Evolutionary conservation across 2,888 invertebrate species (phyloP), one percentile per base, ranked within the genome.

Genomic region (Pomacea canaliculata): DNA sequence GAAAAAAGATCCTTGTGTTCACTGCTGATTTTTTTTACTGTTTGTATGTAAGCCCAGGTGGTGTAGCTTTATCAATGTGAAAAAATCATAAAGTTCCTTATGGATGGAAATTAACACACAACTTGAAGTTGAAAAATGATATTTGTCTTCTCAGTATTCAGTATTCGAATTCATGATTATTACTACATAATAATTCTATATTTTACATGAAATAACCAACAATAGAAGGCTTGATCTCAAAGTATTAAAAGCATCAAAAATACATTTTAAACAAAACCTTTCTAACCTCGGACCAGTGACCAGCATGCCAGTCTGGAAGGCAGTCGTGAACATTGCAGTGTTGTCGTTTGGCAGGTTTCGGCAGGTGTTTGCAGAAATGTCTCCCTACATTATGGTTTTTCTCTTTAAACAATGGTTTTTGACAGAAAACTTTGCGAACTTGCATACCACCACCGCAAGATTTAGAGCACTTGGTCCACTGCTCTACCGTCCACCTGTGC

Each of bases 261-360:
- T 49, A 48, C 23, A 48, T 12, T 13, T 7, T 19, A 46, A 65
- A 27, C 27, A 68, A 68, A 68, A 68, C 13, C 51, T 63, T 63
- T n/a, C 27, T 92, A 91, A 96, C 96, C 83, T 96, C 95, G 89
- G 94, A 94, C 98, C 98, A 99, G 12, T 95, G 95, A 71, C 95
- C 96, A 23, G 94, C 92, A 87, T 96, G 95, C 95, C 97, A 98
- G 73, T 93, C 93, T 0, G 98, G 96, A 0, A 85, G 86, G 80
- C 87, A 87, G 51, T 83, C 83, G 12, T 86, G 85, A 18, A 78
- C 70, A 74, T 88, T 88, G 80, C 89, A 89, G 7, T 79, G 72
- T 37, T 83, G 80, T 67, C 82, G 80, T 23, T 79, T 78, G 19
- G 80, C 71, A 13, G 89, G 89, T 70, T 82, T 82, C 9, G 84